These are phyloP conservation scores for Melanostoma mellinum DNA, from an alignment of 2,888 invertebrate genomes.

Conservation along the genomic window DNA sequence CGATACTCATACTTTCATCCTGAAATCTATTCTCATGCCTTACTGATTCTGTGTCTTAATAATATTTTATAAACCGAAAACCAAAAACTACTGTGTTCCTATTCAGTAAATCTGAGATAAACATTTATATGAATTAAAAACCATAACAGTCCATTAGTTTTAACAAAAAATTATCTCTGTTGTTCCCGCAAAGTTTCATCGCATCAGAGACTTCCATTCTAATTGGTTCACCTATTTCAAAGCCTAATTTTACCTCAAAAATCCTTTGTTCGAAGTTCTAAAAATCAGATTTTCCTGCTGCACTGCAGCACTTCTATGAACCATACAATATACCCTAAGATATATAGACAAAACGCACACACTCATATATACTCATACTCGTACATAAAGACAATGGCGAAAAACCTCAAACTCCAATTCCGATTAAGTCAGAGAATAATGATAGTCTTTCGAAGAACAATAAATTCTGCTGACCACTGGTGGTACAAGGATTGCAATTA, in stretches of 20 bases:
- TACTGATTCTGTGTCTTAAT: too few species aligned
- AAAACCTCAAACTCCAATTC: conserved; percentile 72
- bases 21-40: too few species aligned
- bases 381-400: conserved; percentile 31
- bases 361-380: background rate
- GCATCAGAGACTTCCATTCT: conserved; percentile 38
- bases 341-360: background rate
- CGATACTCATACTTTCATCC: too few species aligned
- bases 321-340: background rate
- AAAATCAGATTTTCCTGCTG: conserved; percentile 40
- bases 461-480: conserved; percentile 72
- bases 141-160: conserved; percentile 41
- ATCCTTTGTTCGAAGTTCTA: conserved; percentile 57
- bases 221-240: conserved; percentile 50
- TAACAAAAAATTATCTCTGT: conserved; percentile 27
- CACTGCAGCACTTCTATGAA: conserved; percentile 35
- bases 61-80: too few species aligned
- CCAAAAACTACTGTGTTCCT: too few species aligned
- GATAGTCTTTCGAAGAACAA: conserved; percentile 72
- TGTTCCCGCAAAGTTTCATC: conserved; percentile 34
- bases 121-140: conserved; percentile 36
- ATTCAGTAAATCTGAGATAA: too few species aligned
- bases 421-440: conserved; percentile 73
- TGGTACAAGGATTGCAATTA: conserved; percentile 72
- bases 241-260: conserved; percentile 52